Base-by-base conservation (phyloP, 53 echinoderm and acorn worm genomes). In the Patiria pectinifera region DNA sequence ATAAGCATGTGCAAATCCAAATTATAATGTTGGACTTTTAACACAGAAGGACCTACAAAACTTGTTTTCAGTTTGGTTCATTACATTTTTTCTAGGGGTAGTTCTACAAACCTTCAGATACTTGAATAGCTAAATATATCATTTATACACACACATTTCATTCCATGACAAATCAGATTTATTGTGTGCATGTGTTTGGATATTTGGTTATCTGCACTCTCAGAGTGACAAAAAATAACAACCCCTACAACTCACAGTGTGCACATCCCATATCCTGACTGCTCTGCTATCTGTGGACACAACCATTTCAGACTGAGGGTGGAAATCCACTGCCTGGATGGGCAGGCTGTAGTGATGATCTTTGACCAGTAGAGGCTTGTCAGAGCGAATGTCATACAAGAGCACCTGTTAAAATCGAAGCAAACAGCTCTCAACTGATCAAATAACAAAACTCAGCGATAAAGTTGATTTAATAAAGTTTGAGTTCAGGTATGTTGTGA, bases 291-390 rank as follows among this genome's bases (percentile, higher is more conserved):
- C 98, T 19, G 96, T 91, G 10, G 98, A 96, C 46, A 96, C 71
- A 43, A 98, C 96, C 95, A 98, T 86, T 84, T 94, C 96, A 63
- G 93, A 76, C 48, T 89, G 81, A 11, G 94, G 91, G 62, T 97
- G 97, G 95, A 94, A 98, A 45, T 93, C 87, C 1, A 98, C 91
- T 53, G 91, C 94, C 45, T 83, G 84, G 92, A 98, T 98, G 11
- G 98, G 96, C 13, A 98, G 81, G 16, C 95, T 92, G 72, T 98
- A 96, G 23, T 95, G 94, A 75, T 98, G 98, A 80, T 98, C 98
- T 80, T 98, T 98, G 48, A 98, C 96, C 45, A 97, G 85, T 61
- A 91, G 48, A 13, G 98, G 98, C 59, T 97, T 97, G 89, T 94
- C 93, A 25, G 98, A 95, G 45, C 98, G 93, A 44, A 98, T 93